phyloP scores from a whole-genome alignment of 2,888 invertebrate genomes.

The Acronicta leporina region DNA sequence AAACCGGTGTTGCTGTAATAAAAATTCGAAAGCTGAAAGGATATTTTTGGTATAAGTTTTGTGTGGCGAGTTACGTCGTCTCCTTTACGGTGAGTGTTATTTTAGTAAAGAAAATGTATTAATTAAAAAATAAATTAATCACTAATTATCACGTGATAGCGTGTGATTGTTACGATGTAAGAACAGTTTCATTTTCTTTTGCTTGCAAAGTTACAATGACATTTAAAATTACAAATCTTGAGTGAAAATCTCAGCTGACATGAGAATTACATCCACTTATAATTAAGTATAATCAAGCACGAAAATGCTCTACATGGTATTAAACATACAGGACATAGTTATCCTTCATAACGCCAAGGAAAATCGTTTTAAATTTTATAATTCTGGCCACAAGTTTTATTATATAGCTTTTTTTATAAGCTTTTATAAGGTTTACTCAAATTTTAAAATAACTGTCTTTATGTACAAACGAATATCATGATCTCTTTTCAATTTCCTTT shows the following conservation, averaged over 20 bases:
- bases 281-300: constrained; percentile 50
- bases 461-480: too few relatives aligned
- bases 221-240: constrained; percentile 65
- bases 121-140: constrained; percentile 31
- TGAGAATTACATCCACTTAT: constrained; percentile 55
- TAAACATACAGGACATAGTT: constrained; percentile 3
- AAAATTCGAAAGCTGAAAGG: constrained; percentile 69
- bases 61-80: constrained; percentile 64
- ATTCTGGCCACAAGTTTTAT: too few relatives aligned
- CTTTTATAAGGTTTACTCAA: too few relatives aligned
- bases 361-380: not conserved
- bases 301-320: constrained; percentile 23
- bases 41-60: constrained; percentile 67
- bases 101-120: not conserved
- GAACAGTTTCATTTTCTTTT: constrained; percentile 65
- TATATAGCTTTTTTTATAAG: too few relatives aligned
- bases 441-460: too few relatives aligned
- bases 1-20: constrained; percentile 69
- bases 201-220: constrained; percentile 55
- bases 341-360: not conserved
- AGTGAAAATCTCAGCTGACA: constrained; percentile 54
- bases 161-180: constrained; percentile 59
- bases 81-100: constrained; percentile 75
- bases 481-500: not conserved
- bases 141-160: constrained; percentile 53